Evolutionary conservation across 1,140 invertebrate species (phyloP).

Genomic region (Ruditapes philippinarum): DNA sequence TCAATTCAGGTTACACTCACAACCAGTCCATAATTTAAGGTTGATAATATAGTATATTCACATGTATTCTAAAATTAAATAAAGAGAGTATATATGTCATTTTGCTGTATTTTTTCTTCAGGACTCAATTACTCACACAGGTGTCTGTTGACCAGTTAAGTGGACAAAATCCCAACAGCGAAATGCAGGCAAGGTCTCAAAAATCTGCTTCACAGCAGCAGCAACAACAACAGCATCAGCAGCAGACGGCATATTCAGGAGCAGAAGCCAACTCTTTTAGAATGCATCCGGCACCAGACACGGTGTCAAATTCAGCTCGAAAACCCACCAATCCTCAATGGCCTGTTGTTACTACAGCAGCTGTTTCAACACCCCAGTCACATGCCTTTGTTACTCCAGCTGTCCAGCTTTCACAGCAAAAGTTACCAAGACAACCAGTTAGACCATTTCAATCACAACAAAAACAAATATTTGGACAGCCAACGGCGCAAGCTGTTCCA

Average conservation of each 20-base stretch:
- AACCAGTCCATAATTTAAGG: no score
- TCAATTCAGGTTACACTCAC: no score
- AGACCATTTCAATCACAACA: no score
- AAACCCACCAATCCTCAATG: neutral
- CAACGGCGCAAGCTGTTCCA: neutral
- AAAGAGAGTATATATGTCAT: no score
- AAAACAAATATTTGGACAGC: slow-evolving; percentile 16
- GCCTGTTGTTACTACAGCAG: neutral
- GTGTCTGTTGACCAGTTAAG: neutral
- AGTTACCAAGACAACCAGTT: neutral
- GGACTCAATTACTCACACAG: neutral
- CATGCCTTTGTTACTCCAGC: neutral
- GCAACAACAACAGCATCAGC: no score
- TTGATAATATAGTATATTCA: no score
- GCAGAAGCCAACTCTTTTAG: neutral
- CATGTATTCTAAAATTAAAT: no score
- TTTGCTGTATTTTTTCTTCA: no score
- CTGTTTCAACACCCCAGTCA: neutral
- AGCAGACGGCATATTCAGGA: neutral
- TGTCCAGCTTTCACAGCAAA: neutral
- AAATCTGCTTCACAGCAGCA: no score
- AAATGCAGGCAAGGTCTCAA: neutral
- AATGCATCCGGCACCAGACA: neutral
- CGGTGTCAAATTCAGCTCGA: no score
- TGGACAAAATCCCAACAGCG: neutral